Evolutionary conservation across 2,797 vertebrate genomes (phyloP).

Genomic region (Natrix natrix): DNA sequence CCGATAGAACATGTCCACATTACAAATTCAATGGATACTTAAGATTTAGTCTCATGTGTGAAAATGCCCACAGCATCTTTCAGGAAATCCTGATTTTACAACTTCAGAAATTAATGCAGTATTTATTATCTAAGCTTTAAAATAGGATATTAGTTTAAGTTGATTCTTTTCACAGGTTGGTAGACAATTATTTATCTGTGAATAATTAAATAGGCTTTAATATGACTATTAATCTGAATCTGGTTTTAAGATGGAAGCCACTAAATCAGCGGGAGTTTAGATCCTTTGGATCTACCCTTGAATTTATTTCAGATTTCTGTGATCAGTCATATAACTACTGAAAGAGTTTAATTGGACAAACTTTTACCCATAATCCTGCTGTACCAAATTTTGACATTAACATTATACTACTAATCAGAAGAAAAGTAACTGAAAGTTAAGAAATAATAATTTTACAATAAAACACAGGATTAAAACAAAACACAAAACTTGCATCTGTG

Average conservation of each 20-base stretch:
- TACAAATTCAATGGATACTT: not conserved
- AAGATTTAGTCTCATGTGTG: conserved; percentile 1
- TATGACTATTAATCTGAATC: conserved; percentile 6
- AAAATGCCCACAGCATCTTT: not conserved
- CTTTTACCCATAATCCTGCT: conserved; percentile 54
- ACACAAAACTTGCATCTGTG: conserved; percentile 66
- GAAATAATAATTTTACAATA: conserved; percentile 67
- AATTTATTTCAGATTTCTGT: conserved; percentile 60
- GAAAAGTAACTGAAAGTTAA: conserved; percentile 68
- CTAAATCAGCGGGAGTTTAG: conserved; percentile 35
- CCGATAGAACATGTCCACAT: not conserved
- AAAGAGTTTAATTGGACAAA: conserved; percentile 53
- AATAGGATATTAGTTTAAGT: conserved; percentile 25
- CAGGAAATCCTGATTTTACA: not conserved
- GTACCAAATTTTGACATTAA: conserved; percentile 73
- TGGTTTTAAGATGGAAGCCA: conserved; percentile 22
- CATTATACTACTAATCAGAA: conserved; percentile 64
- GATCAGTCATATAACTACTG: conserved; percentile 56
- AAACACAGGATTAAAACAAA: conserved; percentile 65
- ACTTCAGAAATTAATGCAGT: conserved; percentile 19
- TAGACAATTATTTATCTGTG: conserved; percentile 40
- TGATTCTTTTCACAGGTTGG: conserved; percentile 22
- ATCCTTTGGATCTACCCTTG: conserved; percentile 52
- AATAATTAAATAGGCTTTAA: conserved; percentile 24
- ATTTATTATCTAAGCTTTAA: conserved; percentile 36